A percentile compares a stretch with the other conserved stretches of the same genome.
Evolutionary conservation across 2,888 invertebrate species (phyloP).

Genomic region (Torymus texanus): DNA sequence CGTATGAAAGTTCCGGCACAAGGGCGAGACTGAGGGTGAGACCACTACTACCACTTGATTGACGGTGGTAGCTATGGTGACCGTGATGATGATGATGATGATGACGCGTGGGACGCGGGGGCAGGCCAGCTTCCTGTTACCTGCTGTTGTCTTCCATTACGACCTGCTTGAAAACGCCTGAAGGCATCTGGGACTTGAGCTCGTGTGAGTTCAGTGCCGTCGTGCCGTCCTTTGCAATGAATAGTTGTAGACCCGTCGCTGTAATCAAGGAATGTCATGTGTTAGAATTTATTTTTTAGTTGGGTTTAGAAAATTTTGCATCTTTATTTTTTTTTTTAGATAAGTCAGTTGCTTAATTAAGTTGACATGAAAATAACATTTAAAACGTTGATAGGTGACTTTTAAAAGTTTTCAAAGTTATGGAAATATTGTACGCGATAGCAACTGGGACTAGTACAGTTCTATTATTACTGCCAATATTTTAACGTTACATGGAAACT

Average conservation of each 20-base stretch:
- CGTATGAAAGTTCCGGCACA: slow-evolving; percentile 73
- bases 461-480: no score
- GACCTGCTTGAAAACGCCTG: slow-evolving; percentile 85
- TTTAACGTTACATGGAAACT: no score
- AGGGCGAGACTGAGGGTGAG: slow-evolving; percentile 69
- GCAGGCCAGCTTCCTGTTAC: slow-evolving; percentile 75
- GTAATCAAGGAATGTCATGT: slow-evolving; percentile 62
- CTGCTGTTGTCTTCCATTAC: slow-evolving; percentile 87
- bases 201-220: slow-evolving; percentile 90
- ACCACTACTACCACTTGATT: slow-evolving; percentile 55
- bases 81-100: slow-evolving; percentile 35
- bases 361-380: no score
- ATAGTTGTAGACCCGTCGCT: slow-evolving; percentile 93
- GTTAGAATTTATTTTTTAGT: no score
- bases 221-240: slow-evolving; percentile 92
- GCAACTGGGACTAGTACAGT: no score
- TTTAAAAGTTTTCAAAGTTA: no score
- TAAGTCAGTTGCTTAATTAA: no score
- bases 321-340: no score
- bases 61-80: slow-evolving; percentile 31
- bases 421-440: no score
- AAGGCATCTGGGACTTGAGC: slow-evolving; percentile 85
- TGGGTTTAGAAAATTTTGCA: no score
- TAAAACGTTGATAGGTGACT: no score
- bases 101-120: slow-evolving; percentile 59